Conservation (phyloP, 2,113 vertebrate species). For the Eudyptes chrysolophus region DNA sequence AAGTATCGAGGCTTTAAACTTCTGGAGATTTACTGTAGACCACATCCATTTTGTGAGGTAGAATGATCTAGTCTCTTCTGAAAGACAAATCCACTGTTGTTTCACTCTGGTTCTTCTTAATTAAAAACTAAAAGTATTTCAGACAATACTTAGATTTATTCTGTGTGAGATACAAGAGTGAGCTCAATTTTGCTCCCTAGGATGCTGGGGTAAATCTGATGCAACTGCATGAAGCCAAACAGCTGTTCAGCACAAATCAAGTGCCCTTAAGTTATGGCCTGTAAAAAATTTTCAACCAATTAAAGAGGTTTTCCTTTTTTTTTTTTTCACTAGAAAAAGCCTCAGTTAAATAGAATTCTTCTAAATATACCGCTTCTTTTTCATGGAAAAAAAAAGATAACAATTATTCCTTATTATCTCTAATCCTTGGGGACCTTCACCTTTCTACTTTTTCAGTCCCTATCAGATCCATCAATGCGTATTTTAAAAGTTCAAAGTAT, state of each 20-base stretch:
- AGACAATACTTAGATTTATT: background rate
- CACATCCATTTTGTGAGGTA: background rate
- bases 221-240: background rate
- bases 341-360: background rate
- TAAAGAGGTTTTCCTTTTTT: background rate
- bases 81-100: background rate
- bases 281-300: background rate
- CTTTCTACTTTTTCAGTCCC: constrained; percentile 1
- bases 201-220: background rate
- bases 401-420: constrained; percentile 27
- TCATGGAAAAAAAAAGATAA: background rate
- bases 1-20: background rate
- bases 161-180: background rate
- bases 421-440: background rate
- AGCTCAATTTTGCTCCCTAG: background rate
- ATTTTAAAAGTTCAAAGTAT: constrained; percentile 49
- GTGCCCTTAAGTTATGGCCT: background rate
- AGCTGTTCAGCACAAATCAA: constrained; percentile 25
- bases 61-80: background rate
- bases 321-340: background rate
- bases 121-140: constrained; percentile 3
- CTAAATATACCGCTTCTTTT: background rate
- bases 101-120: background rate
- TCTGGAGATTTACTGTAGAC: background rate
- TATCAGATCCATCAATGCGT: constrained; percentile 10